Base-by-base conservation (phyloP, 2,113 vertebrate species). In the Periophthalmodon schlosseri region DNA sequence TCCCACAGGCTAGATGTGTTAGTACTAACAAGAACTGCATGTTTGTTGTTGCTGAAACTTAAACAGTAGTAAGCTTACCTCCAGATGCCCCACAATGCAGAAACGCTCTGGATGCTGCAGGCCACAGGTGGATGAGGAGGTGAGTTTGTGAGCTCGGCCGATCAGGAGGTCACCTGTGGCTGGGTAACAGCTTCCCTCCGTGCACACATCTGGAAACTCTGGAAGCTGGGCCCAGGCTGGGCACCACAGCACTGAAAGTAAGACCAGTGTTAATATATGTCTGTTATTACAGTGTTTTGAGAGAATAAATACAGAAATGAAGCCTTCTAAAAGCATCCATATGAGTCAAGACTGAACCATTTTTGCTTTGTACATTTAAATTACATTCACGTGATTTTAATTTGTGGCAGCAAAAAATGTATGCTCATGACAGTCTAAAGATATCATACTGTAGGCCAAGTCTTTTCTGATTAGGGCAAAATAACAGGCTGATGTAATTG, bases 161-260 rank as follows among this genome's bases (percentile, higher is more conserved):
- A 97, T 97, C 74, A 99, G 91, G 75, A 99, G 94, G 91, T 98
- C 96, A 3, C 97, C 97, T 0, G 96, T 99, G 89, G 96, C 96
- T 0, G 97, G 97, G 81, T 99, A 97, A 83, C 97, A 98, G 88
- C 97, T 99, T 33, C 97, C 96, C 79, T 97, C 95, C 0, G 95
- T 95, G 78, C 97, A 99, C 54, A 94, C 93, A 61, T 95, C 95
- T 79, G 93, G 94, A 71, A 93, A 94, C 39, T 95, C 94, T 0
- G 97, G 96, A 16, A 91, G 81, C 82, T 93, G 94, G 0, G 93
- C 89, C 60, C 76, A 52, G 44, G 39, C 52, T 23, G 83, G 80
- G 75, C 73, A 24, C 65, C 88, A 93, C 52, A 95, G 82, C 36
- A 83, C 94, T 95, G 86, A 70, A 64, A 23, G 71, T 63, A 73